A percentile compares a stretch with the other conserved stretches of the same genome.
Conservation (phyloP, 2,797 vertebrate genomes). For the Gobio occitaniae region DNA sequence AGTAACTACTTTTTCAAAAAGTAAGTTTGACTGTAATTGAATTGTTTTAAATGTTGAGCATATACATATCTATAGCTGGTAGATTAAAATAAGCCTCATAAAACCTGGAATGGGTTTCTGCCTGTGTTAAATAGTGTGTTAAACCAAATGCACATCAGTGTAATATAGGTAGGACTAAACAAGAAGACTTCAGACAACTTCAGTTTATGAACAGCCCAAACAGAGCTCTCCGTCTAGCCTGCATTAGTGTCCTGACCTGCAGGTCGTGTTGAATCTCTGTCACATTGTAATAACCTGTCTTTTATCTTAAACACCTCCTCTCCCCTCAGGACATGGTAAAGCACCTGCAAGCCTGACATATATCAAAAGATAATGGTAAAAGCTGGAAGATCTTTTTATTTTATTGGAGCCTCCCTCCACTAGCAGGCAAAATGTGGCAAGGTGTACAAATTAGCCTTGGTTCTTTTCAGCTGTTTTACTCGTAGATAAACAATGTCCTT, state of each 20-base stretch:
- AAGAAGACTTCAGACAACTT: constrained; percentile 20
- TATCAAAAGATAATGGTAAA: constrained; percentile 84
- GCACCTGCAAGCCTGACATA: constrained; percentile 79
- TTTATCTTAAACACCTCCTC: constrained; percentile 75
- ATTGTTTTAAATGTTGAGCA: not conserved
- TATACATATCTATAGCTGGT: not conserved
- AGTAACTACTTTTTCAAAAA: not conserved
- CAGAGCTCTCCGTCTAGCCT: constrained; percentile 62
- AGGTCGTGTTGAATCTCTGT: constrained; percentile 81
- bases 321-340: constrained; percentile 59
- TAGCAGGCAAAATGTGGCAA: constrained; percentile 71
- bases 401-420: constrained; percentile 49
- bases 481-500: constrained; percentile 74
- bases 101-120: not conserved
- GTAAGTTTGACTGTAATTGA: not conserved
- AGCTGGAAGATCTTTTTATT: constrained; percentile 74
- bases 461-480: constrained; percentile 66
- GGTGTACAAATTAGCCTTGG: constrained; percentile 78
- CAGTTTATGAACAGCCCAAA: constrained; percentile 47
- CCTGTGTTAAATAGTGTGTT: not conserved
- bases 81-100: not conserved
- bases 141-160: not conserved
- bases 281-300: constrained; percentile 82
- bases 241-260: constrained; percentile 79
- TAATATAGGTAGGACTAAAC: not conserved